These are phyloP conservation scores for Sus scrofa DNA, from an alignment of 2,113 vertebrate species.

Conservation along the genomic window T2T-Sscrofa CM000829.6:64405001-64405500, in stretches of 20 bases:
- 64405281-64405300: neutral
- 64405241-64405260: neutral
- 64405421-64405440: too few relatives aligned
- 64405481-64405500: too few relatives aligned
- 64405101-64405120: neutral
- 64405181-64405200: fast-evolving
- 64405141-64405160: neutral
- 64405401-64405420: too few relatives aligned
- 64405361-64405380: too few relatives aligned
- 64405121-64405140: neutral
- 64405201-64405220: too few relatives aligned
- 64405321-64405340: neutral
- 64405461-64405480: too few relatives aligned
- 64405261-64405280: neutral
- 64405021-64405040: neutral
- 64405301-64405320: neutral
- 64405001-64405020: fast-evolving
- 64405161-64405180: neutral
- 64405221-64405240: neutral
- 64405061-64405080: neutral
- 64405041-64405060: fast-evolving
- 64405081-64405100: neutral
- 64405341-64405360: too few relatives aligned
- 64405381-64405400: too few relatives aligned
- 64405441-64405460: too few relatives aligned